Evolutionary conservation across 2,888 invertebrate species (phyloP).

Genomic region (Atethmia centrago): DNA sequence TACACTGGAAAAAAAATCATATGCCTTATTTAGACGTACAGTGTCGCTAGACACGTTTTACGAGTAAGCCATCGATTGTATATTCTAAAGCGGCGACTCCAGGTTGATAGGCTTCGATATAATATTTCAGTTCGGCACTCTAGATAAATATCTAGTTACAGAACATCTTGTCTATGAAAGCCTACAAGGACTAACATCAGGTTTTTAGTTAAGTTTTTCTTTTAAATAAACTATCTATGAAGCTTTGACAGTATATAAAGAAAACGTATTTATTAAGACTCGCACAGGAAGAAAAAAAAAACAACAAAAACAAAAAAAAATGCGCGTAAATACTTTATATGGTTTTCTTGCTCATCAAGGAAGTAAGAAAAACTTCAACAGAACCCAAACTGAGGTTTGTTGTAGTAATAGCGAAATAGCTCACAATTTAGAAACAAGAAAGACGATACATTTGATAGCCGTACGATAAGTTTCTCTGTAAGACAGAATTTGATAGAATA

Average conservation of each 20-base stretch:
- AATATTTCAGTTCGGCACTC: conserved; percentile 52
- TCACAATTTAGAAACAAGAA: neutral
- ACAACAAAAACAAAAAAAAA: too few relatives aligned
- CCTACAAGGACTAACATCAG: conserved; percentile 43
- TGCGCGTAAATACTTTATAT: neutral
- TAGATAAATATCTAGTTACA: conserved; percentile 53
- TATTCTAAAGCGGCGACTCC: neutral
- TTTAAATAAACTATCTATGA: neutral
- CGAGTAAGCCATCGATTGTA: neutral
- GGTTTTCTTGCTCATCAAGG: neutral
- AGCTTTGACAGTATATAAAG: too few relatives aligned
- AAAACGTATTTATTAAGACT: too few relatives aligned
- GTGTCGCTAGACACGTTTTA: neutral
- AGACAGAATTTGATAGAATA: too few relatives aligned
- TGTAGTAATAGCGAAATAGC: neutral
- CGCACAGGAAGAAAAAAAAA: too few relatives aligned
- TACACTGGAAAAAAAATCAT: too few relatives aligned
- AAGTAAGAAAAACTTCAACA: neutral
- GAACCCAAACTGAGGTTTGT: neutral
- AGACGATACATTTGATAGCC: neutral
- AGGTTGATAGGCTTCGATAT: conserved; percentile 61
- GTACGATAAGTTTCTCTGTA: neutral
- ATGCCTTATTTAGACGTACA: neutral
- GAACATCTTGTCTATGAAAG: conserved; percentile 56
- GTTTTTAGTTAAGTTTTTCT: neutral